phyloP scores from a whole-genome alignment of 2,113 vertebrate genomes.

The Marmota flaviventris region DNA sequence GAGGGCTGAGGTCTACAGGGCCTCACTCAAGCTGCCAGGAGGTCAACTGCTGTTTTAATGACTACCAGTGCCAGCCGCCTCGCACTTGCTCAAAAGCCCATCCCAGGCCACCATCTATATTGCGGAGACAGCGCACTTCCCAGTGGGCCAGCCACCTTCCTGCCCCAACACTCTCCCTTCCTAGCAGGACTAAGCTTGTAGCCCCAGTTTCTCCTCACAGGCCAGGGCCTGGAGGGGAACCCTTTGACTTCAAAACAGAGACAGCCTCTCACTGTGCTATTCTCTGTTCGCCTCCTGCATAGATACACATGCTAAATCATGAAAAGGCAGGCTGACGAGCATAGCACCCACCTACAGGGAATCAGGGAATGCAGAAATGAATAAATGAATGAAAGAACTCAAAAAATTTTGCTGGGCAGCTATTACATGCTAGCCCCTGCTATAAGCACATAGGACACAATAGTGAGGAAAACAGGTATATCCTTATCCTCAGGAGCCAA shows the following conservation, averaged over 20 bases:
- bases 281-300: background rate
- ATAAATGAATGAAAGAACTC: background rate
- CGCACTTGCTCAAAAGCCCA: constrained; percentile 28
- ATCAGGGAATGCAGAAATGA: background rate
- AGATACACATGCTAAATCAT: background rate
- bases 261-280: background rate
- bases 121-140: constrained; percentile 1
- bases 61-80: constrained; percentile 5
- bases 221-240: background rate
- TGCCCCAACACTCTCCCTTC: background rate
- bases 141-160: background rate
- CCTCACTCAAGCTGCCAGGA: constrained; percentile 48
- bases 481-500: background rate
- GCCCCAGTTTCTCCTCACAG: background rate
- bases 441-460: background rate
- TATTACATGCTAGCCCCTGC: background rate
- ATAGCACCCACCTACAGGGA: background rate
- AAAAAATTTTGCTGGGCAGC: background rate
- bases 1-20: constrained; percentile 41
- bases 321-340: background rate
- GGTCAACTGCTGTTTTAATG: constrained; percentile 72
- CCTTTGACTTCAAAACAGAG: background rate
- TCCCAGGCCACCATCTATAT: background rate
- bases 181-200: background rate
- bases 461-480: background rate